Evolutionary conservation across 2,113 vertebrate species (phyloP).

Genomic region (Megaceryle torquata): DNA sequence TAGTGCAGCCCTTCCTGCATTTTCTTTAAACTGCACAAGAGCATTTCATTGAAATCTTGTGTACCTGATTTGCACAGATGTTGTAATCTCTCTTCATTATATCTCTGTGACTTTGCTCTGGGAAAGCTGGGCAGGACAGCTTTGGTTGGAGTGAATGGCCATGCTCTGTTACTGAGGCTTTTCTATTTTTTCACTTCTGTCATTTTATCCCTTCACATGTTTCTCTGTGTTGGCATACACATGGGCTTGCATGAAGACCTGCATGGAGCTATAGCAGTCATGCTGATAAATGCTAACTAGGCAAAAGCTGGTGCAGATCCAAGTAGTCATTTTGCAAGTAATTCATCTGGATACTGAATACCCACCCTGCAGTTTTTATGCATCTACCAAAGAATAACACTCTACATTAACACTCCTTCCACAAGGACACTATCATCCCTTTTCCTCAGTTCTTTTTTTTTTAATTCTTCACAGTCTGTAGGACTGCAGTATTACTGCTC

Average conservation of each 20-base stretch:
- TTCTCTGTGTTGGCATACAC: background rate
- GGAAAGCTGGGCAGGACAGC: background rate
- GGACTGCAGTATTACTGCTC: background rate
- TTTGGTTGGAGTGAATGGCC: background rate
- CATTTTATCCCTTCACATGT: background rate
- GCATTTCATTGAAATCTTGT: background rate
- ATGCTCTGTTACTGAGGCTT: background rate
- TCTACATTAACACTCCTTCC: background rate
- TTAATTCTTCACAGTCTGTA: background rate
- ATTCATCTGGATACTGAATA: background rate
- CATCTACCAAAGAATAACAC: background rate
- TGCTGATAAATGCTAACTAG: slow-evolving; percentile 11
- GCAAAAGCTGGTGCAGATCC: background rate
- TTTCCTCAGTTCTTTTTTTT: background rate
- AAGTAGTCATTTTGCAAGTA: background rate
- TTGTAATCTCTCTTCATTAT: background rate
- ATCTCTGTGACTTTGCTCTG: background rate
- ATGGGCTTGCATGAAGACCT: background rate
- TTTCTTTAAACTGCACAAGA: background rate
- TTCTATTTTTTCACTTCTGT: background rate
- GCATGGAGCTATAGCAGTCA: background rate
- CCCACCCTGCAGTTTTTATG: background rate
- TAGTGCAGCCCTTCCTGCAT: background rate
- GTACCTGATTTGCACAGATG: background rate
- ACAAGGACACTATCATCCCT: background rate